phyloP scores from a whole-genome alignment of 2,113 vertebrate genomes.

The Trichomycterus rosablanca region DNA sequence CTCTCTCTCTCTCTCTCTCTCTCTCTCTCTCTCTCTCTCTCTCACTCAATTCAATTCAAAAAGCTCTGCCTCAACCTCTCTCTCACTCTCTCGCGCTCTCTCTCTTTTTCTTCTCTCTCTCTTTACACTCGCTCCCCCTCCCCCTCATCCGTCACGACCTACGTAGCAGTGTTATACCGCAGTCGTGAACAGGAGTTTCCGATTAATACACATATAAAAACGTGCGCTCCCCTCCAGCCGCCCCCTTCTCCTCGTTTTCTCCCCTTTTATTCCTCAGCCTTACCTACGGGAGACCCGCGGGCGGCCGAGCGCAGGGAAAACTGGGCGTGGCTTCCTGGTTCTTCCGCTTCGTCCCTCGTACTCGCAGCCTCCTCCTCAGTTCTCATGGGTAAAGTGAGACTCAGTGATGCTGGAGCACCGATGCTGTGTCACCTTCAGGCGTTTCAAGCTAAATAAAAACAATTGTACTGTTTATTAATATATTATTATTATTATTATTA shows the following conservation, averaged over 20 bases:
- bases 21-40: constrained; percentile 34
- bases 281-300: constrained; percentile 27
- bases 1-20: constrained; percentile 37
- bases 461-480: too few species aligned
- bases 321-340: neutral
- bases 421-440: too few species aligned
- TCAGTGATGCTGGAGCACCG: neutral
- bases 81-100: constrained; percentile 21
- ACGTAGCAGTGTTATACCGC: constrained; percentile 39
- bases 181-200: constrained; percentile 46
- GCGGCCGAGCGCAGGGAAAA: neutral
- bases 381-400: neutral
- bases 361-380: neutral
- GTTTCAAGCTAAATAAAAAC: too few species aligned
- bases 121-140: constrained; percentile 23
- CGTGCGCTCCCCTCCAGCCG: constrained; percentile 11
- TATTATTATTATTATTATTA: too few species aligned
- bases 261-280: constrained; percentile 20
- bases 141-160: constrained; percentile 50
- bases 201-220: constrained; percentile 34
- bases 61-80: too few species aligned
- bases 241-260: neutral
- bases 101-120: constrained; percentile 35
- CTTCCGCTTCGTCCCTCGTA: neutral
- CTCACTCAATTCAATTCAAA: too few species aligned